Evolutionary conservation across 2,113 vertebrate species (phyloP).

Genomic region (Vimba vimba): DNA sequence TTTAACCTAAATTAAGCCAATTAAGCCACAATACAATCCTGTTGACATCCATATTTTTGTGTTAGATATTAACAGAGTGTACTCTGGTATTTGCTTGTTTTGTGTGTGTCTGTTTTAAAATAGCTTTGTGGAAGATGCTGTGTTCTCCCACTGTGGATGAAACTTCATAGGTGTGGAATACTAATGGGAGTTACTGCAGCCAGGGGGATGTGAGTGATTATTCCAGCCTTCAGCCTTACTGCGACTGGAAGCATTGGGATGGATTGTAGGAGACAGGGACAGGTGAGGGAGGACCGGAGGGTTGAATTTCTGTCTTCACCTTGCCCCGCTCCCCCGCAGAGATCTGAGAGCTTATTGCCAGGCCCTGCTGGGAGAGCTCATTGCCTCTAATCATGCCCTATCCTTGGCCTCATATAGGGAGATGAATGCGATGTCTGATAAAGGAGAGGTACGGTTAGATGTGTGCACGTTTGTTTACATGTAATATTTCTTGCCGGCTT

Average conservation of each 20-base stretch:
- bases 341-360: constrained; percentile 24
- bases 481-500: constrained; percentile 2
- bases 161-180: constrained; percentile 61
- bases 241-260: constrained; percentile 26
- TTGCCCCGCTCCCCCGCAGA: constrained; percentile 9
- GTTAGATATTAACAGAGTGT: background rate
- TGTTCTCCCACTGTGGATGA: background rate
- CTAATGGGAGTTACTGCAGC: constrained; percentile 61
- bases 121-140: background rate
- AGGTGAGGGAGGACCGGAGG: constrained; percentile 32
- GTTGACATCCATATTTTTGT: background rate
- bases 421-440: constrained; percentile 21
- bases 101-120: background rate
- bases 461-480: constrained; percentile 11
- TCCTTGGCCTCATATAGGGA: constrained; percentile 15
- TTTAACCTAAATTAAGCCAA: background rate
- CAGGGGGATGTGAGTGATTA: constrained; percentile 60
- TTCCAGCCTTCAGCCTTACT: constrained; percentile 43
- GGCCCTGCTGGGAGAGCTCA: constrained; percentile 19
- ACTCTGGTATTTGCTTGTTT: background rate
- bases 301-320: constrained; percentile 40
- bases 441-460: background rate
- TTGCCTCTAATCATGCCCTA: constrained; percentile 29
- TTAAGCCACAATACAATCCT: background rate
- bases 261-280: constrained; percentile 28